Conservation (phyloP, 2,797 vertebrate genomes). For the Diplodus sargus region DNA sequence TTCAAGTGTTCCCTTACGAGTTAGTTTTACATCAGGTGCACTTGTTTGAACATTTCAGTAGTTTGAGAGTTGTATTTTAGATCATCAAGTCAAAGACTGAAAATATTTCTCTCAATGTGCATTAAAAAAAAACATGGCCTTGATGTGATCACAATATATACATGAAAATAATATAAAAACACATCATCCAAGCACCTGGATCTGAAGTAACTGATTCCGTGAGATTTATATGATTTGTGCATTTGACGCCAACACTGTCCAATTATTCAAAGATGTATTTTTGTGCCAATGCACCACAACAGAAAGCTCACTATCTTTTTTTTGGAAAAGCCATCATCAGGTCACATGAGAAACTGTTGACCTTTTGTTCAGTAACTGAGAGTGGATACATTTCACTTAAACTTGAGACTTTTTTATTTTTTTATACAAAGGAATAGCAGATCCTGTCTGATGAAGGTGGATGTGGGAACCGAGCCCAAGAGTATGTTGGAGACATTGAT, state of each 20-base stretch:
- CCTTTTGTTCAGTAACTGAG: background rate
- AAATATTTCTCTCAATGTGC: background rate
- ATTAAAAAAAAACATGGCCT: background rate
- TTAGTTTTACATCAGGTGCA: background rate
- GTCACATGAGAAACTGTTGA: background rate
- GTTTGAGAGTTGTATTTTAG: background rate
- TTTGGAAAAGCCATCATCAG: background rate
- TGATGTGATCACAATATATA: background rate
- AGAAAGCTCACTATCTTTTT: background rate
- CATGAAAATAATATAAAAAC: too few species aligned
- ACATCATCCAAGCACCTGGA: background rate
- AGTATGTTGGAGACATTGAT: background rate
- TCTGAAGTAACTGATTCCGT: too few species aligned
- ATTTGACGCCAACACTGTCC: background rate
- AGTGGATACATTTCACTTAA: background rate
- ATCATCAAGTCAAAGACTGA: background rate
- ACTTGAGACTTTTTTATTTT: background rate
- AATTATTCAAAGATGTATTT: background rate
- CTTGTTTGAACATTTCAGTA: too few species aligned
- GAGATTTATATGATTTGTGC: background rate
- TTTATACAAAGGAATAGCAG: too few species aligned
- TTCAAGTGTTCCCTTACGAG: background rate
- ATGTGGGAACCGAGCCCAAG: background rate
- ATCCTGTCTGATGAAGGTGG: background rate
- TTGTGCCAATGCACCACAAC: background rate